Evolutionary conservation across 2,797 vertebrate genomes (phyloP).

Genomic region (Pipistrellus nathusii): DNA sequence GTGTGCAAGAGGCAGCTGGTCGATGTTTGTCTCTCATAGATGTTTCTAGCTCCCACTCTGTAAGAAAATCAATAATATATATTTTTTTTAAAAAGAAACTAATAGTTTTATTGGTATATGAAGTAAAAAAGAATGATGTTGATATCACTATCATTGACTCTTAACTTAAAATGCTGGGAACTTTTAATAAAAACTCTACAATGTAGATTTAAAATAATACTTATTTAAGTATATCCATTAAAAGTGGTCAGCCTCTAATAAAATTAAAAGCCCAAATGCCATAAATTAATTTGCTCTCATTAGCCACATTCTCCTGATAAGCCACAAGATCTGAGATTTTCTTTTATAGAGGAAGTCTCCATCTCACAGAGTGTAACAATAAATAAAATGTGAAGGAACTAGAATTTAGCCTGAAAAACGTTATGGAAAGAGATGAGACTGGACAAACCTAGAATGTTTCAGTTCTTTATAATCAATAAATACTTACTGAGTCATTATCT

Average conservation of each 20-base stretch:
- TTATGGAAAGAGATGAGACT: neutral
- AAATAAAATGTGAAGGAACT: constrained; percentile 2
- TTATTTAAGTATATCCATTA: constrained; percentile 11
- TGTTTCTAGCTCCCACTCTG: too few species aligned
- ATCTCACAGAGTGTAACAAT: neutral
- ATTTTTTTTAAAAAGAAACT: neutral
- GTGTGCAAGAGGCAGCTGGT: too few species aligned
- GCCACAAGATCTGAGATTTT: neutral
- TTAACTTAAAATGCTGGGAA: neutral
- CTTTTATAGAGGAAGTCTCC: neutral
- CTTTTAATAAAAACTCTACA: neutral
- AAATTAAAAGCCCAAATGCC: neutral
- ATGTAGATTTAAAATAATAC: constrained; percentile 66
- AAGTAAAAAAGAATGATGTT: neutral
- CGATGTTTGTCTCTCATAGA: too few species aligned
- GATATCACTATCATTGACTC: neutral
- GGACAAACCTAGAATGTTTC: neutral
- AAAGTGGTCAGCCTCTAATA: constrained; percentile 5
- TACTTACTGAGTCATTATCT: neutral
- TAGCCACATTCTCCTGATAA: neutral
- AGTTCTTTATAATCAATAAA: neutral
- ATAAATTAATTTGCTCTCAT: neutral
- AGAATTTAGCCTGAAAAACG: neutral
- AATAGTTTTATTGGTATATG: neutral
- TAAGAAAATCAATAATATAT: too few species aligned